A percentile compares a stretch with the other conserved stretches of the same genome.
These are phyloP conservation scores for Camelus bactrianus DNA, from an alignment of 2,113 vertebrate genomes.

Conservation along the genomic window DNA sequence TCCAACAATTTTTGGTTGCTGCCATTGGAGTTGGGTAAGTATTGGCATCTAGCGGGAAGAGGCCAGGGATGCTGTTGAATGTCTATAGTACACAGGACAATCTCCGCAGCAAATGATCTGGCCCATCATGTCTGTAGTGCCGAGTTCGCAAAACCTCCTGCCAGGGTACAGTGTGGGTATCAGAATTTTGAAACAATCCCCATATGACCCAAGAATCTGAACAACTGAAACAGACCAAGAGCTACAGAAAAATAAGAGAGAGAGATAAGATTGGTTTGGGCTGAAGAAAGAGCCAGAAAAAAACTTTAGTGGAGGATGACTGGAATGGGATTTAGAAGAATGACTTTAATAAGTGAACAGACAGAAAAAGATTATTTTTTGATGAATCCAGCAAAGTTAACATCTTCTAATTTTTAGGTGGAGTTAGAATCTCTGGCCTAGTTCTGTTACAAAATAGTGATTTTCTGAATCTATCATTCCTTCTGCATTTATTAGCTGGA, in stretches of 20 bases:
- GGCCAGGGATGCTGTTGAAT: background rate
- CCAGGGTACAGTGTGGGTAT: background rate
- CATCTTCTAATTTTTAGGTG: background rate
- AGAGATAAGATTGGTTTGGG: background rate
- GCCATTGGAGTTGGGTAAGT: background rate
- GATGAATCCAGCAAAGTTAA: slow-evolving; percentile 20
- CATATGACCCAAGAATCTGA: background rate
- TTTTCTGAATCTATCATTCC: background rate
- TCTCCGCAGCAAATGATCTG: no score
- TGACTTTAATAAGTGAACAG: background rate
- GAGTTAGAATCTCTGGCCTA: background rate
- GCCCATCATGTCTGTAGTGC: background rate
- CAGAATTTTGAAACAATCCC: background rate
- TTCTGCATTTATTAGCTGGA: slow-evolving; percentile 11
- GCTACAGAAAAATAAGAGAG: background rate
- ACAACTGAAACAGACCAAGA: background rate
- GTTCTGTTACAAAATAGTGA: background rate
- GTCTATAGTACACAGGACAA: background rate
- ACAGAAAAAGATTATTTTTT: background rate
- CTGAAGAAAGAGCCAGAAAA: background rate
- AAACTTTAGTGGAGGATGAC: background rate
- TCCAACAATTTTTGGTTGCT: background rate
- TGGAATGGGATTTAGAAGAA: background rate
- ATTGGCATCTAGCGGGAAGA: background rate
- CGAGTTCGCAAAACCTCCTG: background rate